Base-by-base conservation (phyloP, 2,888 invertebrate species). In the Eupsilia transversa region DNA sequence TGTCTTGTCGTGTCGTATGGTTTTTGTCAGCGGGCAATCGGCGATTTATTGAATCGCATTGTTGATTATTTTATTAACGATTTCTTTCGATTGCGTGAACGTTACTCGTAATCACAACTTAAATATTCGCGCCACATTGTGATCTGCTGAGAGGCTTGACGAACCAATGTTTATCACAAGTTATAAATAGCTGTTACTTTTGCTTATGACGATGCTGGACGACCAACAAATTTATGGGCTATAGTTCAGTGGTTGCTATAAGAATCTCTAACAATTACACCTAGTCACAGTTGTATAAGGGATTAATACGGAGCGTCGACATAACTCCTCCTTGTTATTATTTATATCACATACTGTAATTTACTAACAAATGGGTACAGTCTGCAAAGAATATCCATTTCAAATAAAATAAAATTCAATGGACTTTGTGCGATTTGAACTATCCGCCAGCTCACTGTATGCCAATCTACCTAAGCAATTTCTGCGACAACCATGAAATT, bases 21-120 rank as follows among this genome's bases (percentile, higher is more conserved):
- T 89, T 93, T 94, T 94, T 94, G 94, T 95, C 94, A 94, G 94
- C 94, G 91, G 94, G 95, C 92, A 94, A 95, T 94, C 94, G 89
- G 90, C 91, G 90, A 95, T 95, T 95, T 96, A 96, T 96, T 93
- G 89, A 92, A 88, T 87, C 84, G 88, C 90, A 92, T 93, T 93
- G 94, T 93, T 93, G 93, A 94, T 94, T 93, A 94, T 95, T 94
- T 95, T 94, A 94, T 94, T 93, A 93, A 92, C 89, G 90, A 89
- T 89, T 90, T 89, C 82, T 90, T 90, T 89, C 89, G 87, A 89
- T 89, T 87, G 89, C 89, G 90, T 89, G 89, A 89, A 89, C 84
- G 85, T 91, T 92, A 90, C 90, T 91, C 78, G 86, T 83, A 89
- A 87, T 84, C 79, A 85, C 82, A 84, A 83, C 84, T 88, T 87